Conservation (phyloP, 2,888 invertebrate genomes). For the Galerucella nymphaeae region DNA sequence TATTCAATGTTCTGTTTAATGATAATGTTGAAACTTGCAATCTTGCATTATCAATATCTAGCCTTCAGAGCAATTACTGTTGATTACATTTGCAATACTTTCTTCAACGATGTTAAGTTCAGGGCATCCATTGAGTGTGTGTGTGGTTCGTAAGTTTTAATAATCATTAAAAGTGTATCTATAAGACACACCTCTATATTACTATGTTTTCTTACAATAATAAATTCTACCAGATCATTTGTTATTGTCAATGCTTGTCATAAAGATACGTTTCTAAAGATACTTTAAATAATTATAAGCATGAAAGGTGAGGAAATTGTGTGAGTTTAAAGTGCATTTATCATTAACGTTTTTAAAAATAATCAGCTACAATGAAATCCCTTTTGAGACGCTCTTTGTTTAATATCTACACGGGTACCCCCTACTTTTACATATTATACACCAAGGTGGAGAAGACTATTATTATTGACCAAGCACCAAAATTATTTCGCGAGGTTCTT, state of each 20-base stretch:
- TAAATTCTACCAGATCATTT: constrained; percentile 30
- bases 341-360: too few relatives aligned
- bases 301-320: neutral
- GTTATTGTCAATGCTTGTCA: constrained; percentile 25
- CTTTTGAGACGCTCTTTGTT: too few relatives aligned
- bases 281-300: neutral
- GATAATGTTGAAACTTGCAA: neutral
- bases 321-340: too few relatives aligned
- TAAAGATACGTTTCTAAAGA: constrained; percentile 11
- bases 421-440: too few relatives aligned
- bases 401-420: too few relatives aligned
- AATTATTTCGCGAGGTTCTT: too few relatives aligned
- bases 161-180: constrained; percentile 19
- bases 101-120: constrained; percentile 1
- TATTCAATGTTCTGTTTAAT: too few relatives aligned
- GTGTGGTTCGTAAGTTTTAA: constrained; percentile 16
- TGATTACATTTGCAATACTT: constrained; percentile 11
- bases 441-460: too few relatives aligned
- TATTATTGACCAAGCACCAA: too few relatives aligned
- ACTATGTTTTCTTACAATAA: constrained; percentile 17
- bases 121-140: neutral
- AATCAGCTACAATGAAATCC: too few relatives aligned
- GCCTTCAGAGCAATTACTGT: neutral
- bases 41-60: neutral
- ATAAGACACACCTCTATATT: constrained; percentile 25